These are phyloP conservation scores for Leucoraja ocellata DNA, from an alignment of 2,797 vertebrate genomes.

Conservation along the genomic window DNA sequence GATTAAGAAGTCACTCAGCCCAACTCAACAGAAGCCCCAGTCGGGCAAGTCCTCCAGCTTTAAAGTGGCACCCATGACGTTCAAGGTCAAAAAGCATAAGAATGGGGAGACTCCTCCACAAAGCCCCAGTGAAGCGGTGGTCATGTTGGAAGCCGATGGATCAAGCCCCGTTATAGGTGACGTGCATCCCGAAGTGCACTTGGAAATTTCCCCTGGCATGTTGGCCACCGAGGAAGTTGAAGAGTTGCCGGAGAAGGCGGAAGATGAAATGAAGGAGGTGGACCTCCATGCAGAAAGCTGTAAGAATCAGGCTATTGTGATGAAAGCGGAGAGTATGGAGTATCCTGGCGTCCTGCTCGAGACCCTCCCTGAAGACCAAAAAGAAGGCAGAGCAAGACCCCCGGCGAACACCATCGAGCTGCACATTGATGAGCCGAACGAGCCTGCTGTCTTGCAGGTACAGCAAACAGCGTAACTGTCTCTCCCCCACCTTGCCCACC, in stretches of 20 bases:
- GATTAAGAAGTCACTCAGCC: constrained; percentile 82
- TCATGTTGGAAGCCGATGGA: background rate
- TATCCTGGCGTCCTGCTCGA: constrained; percentile 41
- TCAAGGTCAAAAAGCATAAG: constrained; percentile 66
- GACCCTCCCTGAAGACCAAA: constrained; percentile 49
- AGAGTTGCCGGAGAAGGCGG: constrained; percentile 45
- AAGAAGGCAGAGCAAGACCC: constrained; percentile 45
- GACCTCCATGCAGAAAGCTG: constrained; percentile 38
- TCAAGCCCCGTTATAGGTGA: constrained; percentile 49
- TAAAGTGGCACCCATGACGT: constrained; percentile 73
- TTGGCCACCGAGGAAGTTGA: constrained; percentile 51
- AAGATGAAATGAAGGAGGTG: constrained; percentile 48
- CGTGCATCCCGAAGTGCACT: constrained; percentile 59
- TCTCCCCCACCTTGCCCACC: too few relatives aligned
- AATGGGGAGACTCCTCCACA: constrained; percentile 53
- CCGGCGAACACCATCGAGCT: constrained; percentile 45
- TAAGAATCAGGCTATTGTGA: background rate
- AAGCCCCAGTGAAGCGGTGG: background rate
- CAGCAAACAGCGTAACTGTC: constrained; percentile 50
- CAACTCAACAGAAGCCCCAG: constrained; percentile 74
- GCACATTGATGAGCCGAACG: constrained; percentile 47
- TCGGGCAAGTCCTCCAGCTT: constrained; percentile 54
- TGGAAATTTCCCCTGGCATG: constrained; percentile 53
- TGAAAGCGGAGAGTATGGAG: background rate
- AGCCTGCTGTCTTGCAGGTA: constrained; percentile 55